Conservation (phyloP, 2,888 invertebrate genomes). For the Ectemnius continuus region DNA sequence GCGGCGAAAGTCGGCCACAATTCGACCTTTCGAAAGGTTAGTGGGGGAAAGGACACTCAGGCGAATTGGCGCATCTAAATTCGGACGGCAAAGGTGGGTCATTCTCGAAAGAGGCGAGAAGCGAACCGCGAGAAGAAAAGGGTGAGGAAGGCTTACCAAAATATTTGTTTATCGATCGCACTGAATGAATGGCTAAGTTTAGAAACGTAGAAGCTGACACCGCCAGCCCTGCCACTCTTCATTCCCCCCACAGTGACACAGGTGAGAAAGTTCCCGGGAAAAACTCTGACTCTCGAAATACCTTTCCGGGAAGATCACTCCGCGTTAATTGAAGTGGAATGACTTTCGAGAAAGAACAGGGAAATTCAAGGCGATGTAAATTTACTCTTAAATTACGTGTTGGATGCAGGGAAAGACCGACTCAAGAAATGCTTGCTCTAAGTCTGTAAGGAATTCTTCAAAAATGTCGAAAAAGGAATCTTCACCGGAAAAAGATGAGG, state of each 20-base stretch:
- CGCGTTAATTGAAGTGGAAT: too few relatives aligned
- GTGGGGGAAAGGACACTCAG: background rate
- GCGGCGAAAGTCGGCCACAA: too few relatives aligned
- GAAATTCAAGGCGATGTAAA: too few relatives aligned
- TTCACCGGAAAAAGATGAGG: too few relatives aligned
- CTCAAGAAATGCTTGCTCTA: too few relatives aligned
- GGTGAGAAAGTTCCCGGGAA: background rate
- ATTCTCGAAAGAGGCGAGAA: conserved; percentile 16
- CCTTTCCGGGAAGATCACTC: too few relatives aligned
- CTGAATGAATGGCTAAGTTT: conserved; percentile 56
- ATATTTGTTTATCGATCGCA: conserved; percentile 44
- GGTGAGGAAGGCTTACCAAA: conserved; percentile 30
- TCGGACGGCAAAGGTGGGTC: background rate
- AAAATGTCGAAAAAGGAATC: too few relatives aligned
- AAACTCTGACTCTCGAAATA: background rate
- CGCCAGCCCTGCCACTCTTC: conserved; percentile 29
- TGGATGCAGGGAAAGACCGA: too few relatives aligned
- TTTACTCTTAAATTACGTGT: too few relatives aligned
- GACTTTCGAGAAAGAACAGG: too few relatives aligned
- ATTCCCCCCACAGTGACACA: conserved; percentile 32
- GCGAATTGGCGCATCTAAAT: background rate
- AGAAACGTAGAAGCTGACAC: conserved; percentile 15
- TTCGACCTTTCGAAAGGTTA: conserved; percentile 2
- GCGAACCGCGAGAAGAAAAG: conserved; percentile 11
- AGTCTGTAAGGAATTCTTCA: too few relatives aligned